Base-by-base conservation (phyloP, 2,888 invertebrate species). In the Melanostoma scalare region DNA sequence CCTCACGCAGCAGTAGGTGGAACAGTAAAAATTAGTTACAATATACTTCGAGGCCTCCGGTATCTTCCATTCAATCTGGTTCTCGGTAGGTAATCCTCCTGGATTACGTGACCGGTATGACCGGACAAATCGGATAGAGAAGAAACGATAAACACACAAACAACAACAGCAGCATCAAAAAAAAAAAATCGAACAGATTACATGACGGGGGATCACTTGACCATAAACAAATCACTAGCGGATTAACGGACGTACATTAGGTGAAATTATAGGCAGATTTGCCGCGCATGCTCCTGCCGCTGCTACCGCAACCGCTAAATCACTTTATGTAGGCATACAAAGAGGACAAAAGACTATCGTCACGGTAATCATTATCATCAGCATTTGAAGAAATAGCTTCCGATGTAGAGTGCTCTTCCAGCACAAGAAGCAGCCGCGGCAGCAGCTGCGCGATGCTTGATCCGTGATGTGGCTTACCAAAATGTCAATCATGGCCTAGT, bases 201-300 rank as follows among this genome's bases (percentile, higher is more conserved):
- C 71, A 84, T 78, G 78, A 79, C 74, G 58, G 82, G 42, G 48
- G 65, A 84, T 79, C 78, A 84, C 84, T 79, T 84, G 78, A 65
- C 84, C 78, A 84, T 84, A 84, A 84, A 84, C 84, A 84, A 84
- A 84, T 84, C 84, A 84, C 77, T 56, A 52, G 77, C 69, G 58
- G 68, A 82, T 82, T 77, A 77, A 77, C 74, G 78, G 84, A 78
- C 78, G 78, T 74, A 78, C 55, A 84, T 82, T 82, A 77, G 63
- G 38, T 61, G 76, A 61, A 68, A 81, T 81, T 81, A 76, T 72
- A 76, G 76, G 76, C 72, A 68, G 50, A 67, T 60, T 53, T 40
- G 44, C 56, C 58, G n/a, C 58, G 38, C 50, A 35, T 35, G 36
- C 36, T 6, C 30, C 36, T 9, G 6, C 3, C 63, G 46, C 2